Conservation (phyloP, 2,113 vertebrate species). For the Esox niger region DNA sequence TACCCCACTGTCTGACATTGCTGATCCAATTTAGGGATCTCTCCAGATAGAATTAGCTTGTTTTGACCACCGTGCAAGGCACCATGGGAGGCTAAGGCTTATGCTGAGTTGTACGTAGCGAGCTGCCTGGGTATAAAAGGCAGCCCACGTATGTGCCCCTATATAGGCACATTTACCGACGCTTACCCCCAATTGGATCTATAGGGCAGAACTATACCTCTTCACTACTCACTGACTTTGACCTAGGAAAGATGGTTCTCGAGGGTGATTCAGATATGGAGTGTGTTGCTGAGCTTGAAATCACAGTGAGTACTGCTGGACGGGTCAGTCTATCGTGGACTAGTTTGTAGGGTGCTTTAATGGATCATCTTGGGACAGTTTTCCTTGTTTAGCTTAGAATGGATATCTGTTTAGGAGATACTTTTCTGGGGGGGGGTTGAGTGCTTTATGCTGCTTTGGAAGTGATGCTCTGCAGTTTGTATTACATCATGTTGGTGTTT, state of each 20-base stretch:
- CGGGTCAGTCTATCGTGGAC: neutral
- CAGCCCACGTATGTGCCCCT: slow-evolving; percentile 32
- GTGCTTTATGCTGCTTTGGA: neutral
- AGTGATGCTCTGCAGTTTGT: neutral
- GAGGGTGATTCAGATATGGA: slow-evolving; percentile 78
- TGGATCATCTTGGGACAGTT: neutral
- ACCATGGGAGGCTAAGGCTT: slow-evolving; percentile 78
- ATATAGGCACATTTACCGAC: slow-evolving; percentile 14
- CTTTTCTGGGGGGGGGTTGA: neutral
- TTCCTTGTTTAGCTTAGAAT: neutral
- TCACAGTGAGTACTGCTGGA: slow-evolving; percentile 75
- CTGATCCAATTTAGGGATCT: slow-evolving; percentile 87
- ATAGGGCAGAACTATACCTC: slow-evolving; percentile 27
- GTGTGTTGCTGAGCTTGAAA: slow-evolving; percentile 76
- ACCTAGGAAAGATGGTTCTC: slow-evolving; percentile 79
- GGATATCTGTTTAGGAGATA: neutral
- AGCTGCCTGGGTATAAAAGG: slow-evolving; percentile 82
- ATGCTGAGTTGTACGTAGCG: slow-evolving; percentile 57
- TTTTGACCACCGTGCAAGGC: slow-evolving; percentile 74
- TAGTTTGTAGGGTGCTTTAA: slow-evolving; percentile 11
- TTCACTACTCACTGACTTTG: slow-evolving; percentile 26
- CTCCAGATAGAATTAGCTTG: slow-evolving; percentile 79
- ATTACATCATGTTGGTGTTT: neutral
- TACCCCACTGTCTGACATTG: slow-evolving; percentile 67
- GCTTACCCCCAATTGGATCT: slow-evolving; percentile 56